Percentiles rank a stretch among this genome's conserved stretches.
Evolutionary conservation across 2,888 invertebrate species (phyloP).

Genomic region (Meloe dianella): DNA sequence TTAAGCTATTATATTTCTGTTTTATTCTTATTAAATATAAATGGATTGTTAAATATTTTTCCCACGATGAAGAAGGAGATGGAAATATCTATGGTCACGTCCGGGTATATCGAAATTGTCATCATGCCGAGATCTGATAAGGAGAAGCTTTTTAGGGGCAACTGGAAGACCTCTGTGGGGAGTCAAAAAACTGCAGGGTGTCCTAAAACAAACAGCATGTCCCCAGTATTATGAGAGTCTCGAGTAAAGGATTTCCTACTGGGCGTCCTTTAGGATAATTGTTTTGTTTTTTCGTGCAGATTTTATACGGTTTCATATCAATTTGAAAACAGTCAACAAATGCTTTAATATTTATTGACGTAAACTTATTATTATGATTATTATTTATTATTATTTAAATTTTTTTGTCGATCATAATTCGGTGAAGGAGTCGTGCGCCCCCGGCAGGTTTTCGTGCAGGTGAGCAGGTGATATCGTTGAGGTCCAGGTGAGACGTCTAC

Average conservation of each 20-base stretch:
- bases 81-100: conserved; percentile 20
- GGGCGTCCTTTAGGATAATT: conserved; percentile 43
- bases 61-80: conserved; percentile 17
- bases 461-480: conserved; percentile 25
- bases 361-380: background rate
- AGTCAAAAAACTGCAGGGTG: conserved; percentile 50
- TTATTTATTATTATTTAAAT: background rate
- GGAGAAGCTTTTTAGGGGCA: conserved; percentile 56
- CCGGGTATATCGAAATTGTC: conserved; percentile 58
- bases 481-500: conserved; percentile 40
- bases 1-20: background rate
- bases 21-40: background rate
- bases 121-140: conserved; percentile 61
- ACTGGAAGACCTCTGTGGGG: conserved; percentile 47
- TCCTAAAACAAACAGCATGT: conserved; percentile 59
- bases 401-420: background rate
- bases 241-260: conserved; percentile 56
- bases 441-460: conserved; percentile 25
- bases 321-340: conserved; percentile 2
- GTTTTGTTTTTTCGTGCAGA: conserved; percentile 32
- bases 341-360: background rate
- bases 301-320: background rate
- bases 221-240: conserved; percentile 53
- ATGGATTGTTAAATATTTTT: conserved; percentile 3
- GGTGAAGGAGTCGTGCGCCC: conserved; percentile 2